A percentile compares a stretch with the other conserved stretches of the same genome.
These are phyloP conservation scores for Pissodes strobi DNA, from an alignment of 1,140 invertebrate genomes.

Conservation along the genomic window DNA sequence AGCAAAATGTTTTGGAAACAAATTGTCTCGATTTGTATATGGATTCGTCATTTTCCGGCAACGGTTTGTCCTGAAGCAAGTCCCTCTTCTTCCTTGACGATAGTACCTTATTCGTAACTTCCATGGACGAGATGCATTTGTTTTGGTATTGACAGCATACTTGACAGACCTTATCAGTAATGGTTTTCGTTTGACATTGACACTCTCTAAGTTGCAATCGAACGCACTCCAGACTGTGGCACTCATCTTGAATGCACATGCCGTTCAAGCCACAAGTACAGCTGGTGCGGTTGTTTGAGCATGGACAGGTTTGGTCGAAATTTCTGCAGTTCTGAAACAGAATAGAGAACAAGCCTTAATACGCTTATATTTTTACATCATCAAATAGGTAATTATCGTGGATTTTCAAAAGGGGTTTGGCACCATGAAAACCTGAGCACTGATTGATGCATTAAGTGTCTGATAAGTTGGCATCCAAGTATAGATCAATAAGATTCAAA, in stretches of 20 bases:
- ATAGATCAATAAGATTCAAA: too few species aligned
- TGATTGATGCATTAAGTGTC: too few species aligned
- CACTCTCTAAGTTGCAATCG: conserved; percentile 39
- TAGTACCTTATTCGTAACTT: conserved; percentile 15
- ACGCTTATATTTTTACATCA: too few species aligned
- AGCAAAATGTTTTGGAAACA: conserved; percentile 23
- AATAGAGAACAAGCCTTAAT: too few species aligned
- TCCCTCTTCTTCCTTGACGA: background rate
- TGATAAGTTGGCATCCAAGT: too few species aligned
- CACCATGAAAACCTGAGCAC: too few species aligned
- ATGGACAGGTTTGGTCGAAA: conserved; percentile 37
- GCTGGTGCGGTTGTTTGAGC: conserved; percentile 2
- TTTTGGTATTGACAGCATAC: conserved; percentile 36
- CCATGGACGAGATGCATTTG: conserved; percentile 12
- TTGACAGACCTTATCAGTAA: conserved; percentile 10
- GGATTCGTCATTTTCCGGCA: background rate
- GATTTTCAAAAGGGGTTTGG: too few species aligned
- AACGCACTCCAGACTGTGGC: conserved; percentile 41
- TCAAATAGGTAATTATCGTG: too few species aligned
- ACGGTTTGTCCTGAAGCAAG: background rate
- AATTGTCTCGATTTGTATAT: conserved; percentile 4
- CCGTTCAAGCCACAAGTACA: conserved; percentile 41
- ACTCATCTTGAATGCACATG: conserved; percentile 29
- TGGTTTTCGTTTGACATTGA: conserved; percentile 7
- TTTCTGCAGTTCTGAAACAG: conserved; percentile 35